A percentile compares a stretch with the other conserved stretches of the same genome.
Evolutionary conservation across 2,113 vertebrate genomes (phyloP).

Genomic region (Ochotona curzoniae): DNA sequence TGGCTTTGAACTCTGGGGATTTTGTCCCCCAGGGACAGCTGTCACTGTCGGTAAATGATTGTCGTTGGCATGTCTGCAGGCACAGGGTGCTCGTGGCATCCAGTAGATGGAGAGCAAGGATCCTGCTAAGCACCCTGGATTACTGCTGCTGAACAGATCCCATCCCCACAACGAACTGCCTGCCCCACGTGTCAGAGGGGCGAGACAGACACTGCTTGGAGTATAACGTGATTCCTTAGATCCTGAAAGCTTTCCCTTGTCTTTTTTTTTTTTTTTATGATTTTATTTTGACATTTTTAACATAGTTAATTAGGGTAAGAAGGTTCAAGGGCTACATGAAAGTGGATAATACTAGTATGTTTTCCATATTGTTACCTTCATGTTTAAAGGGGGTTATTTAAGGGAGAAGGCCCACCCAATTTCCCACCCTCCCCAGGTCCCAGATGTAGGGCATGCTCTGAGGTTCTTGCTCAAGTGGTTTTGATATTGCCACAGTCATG

Average conservation of each 20-base stretch:
- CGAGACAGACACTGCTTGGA: background rate
- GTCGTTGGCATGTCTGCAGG: background rate
- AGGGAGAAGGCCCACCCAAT: no score
- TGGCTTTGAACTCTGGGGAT: background rate
- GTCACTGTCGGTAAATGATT: background rate
- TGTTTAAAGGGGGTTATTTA: no score
- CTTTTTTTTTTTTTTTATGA: background rate
- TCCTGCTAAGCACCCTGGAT: background rate
- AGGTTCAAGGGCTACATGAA: no score
- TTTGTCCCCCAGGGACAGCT: background rate
- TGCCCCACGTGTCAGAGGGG: background rate
- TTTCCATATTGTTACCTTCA: no score
- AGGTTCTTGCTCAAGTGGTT: no score
- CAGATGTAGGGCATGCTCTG: no score
- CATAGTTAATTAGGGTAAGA: no score
- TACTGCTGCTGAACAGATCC: background rate
- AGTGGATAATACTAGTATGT: no score
- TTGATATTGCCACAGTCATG: no score
- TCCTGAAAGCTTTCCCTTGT: no score
- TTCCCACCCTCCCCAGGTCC: no score
- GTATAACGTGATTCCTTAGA: background rate
- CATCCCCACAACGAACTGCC: background rate
- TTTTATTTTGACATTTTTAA: background rate
- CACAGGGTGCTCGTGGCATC: background rate
- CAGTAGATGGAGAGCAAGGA: background rate